Conservation (phyloP, 2,113 vertebrate species). For the Rhineura floridana region DNA sequence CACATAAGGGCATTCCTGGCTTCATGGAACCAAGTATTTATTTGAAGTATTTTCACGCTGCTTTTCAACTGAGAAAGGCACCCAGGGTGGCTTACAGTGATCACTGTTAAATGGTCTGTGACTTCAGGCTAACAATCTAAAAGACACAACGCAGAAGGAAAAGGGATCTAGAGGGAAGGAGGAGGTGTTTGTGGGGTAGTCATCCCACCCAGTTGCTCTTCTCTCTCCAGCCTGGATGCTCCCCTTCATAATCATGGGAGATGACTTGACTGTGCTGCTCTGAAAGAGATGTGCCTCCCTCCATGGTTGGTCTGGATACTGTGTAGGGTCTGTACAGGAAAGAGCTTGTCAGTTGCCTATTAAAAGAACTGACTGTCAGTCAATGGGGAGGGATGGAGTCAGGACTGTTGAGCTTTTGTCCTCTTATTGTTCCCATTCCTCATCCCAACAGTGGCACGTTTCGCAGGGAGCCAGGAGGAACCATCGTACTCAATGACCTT, state of each 20-base stretch:
- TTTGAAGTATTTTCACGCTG: background rate
- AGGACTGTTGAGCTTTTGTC: background rate
- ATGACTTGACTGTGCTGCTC: background rate
- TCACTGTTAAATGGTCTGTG: background rate
- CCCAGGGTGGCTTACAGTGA: background rate
- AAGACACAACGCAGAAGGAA: background rate
- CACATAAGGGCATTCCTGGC: background rate
- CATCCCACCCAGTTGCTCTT: background rate
- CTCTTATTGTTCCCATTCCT: conserved; percentile 10
- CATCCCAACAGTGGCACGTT: conserved; percentile 66
- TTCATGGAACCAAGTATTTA: background rate
- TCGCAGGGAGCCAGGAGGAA: conserved; percentile 86
- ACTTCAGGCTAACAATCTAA: background rate
- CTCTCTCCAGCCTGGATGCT: background rate
- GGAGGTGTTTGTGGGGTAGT: background rate
- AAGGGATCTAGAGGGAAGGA: background rate
- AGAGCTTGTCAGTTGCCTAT: background rate
- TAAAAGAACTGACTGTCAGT: background rate
- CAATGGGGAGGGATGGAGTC: background rate
- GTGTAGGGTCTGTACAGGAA: background rate
- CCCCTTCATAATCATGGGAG: background rate
- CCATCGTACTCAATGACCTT: conserved; percentile 98
- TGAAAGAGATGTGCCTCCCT: background rate
- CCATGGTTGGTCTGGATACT: background rate
- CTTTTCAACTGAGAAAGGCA: background rate